Percentiles rank a stretch among this genome's conserved stretches.
Evolutionary conservation across 2,113 vertebrate genomes (phyloP).

Genomic region (Glaucidium brasilianum): DNA sequence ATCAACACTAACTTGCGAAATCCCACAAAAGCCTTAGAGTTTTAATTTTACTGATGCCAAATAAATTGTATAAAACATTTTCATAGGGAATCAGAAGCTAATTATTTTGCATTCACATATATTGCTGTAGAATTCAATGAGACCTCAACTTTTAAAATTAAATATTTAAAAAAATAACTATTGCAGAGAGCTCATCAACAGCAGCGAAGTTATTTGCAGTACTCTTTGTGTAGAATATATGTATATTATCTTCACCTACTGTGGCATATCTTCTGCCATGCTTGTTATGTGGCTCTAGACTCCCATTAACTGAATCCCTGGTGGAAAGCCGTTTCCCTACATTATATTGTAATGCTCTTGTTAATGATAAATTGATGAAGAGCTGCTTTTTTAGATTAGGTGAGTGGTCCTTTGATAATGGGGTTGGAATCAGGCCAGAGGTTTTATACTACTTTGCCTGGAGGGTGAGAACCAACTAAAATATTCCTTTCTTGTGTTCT

Average conservation of each 20-base stretch:
- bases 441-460: slow-evolving; percentile 78
- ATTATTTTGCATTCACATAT: neutral
- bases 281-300: slow-evolving; percentile 76
- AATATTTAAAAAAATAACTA: slow-evolving; percentile 26
- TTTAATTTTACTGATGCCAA: neutral
- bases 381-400: slow-evolving; percentile 86
- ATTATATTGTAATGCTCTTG: slow-evolving; percentile 84
- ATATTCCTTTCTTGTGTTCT: slow-evolving; percentile 70
- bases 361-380: slow-evolving; percentile 96
- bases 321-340: slow-evolving; percentile 78
- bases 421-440: slow-evolving; percentile 85
- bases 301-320: slow-evolving; percentile 82
- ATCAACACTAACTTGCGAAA: neutral
- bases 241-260: slow-evolving; percentile 72
- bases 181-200: slow-evolving; percentile 44
- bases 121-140: slow-evolving; percentile 8
- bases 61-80: neutral
- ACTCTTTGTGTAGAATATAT: slow-evolving; percentile 56
- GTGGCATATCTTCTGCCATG: slow-evolving; percentile 67
- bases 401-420: slow-evolving; percentile 88
- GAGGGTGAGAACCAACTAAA: slow-evolving; percentile 83
- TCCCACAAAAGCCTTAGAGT: neutral
- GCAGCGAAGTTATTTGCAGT: slow-evolving; percentile 53
- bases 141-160: neutral
- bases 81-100: neutral